Base-by-base conservation (phyloP, 2,113 vertebrate genomes). In the Ochotona princeps region DNA sequence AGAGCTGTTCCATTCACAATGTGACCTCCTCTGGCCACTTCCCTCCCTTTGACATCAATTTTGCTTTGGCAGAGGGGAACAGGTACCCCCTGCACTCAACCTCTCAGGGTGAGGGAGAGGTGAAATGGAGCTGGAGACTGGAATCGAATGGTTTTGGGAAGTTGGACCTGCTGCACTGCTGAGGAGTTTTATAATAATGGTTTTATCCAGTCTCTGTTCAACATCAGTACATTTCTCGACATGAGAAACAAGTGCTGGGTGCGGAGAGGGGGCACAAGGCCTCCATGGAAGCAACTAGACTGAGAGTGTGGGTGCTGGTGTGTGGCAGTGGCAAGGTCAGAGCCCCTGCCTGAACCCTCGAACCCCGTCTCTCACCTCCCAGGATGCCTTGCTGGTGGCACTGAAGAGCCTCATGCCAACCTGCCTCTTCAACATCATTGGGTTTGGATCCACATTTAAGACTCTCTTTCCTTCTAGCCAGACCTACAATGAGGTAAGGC, bases 391-490 rank as follows among this genome's bases (percentile, higher is more conserved):
- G 98, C 85, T 99, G 96, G 99, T 99, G 91, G 97, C 98, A 89
- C 98, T 99, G 44, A 99, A 99, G 95, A 99, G 99, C 96, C 99
- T 99, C 28, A 97, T 98, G 96, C 99, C 99, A 8, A 95, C 97
- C 0, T 99, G 99, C 93, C 97, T 99, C 61, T 99, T 99, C 98
- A 99, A 99, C 8, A 3, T 99, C 92, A 85, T 99, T 3, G 98
- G 99, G 21, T 99, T 99, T 32, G 99, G 99, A 76, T 99, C 99
- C 2, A 99, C 98, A 0, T 99, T 99, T 96, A 99, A 98, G 96
- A 97, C 98, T 0, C 97, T 99, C 35, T 99, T 99, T 90, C 97
- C 99, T 83, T 98, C 98, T 97, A 99, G 99, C 86, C 99, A 98
- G 97, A 96, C 86, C 90, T 99, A 99, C 11, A 98, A 97, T 49